These are phyloP conservation scores for Rallus limicola DNA, from an alignment of 2,113 vertebrate genomes.

Conservation along the genomic window DNA sequence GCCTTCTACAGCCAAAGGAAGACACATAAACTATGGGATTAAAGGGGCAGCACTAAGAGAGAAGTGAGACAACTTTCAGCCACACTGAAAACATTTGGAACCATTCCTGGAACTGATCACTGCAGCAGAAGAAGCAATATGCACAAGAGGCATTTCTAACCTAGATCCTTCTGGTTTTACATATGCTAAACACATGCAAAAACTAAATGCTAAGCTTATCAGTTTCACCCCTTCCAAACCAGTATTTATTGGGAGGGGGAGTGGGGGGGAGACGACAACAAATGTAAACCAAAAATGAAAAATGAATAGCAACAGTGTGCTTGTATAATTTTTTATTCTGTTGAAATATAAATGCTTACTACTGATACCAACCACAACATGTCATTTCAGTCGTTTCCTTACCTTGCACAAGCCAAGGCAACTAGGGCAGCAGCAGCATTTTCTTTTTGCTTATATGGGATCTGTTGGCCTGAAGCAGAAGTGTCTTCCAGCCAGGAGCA, in stretches of 20 bases:
- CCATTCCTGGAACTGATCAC: neutral
- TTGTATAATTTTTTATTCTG: neutral
- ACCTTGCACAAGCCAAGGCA: constrained; percentile 97
- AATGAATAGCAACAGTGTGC: neutral
- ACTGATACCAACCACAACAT: neutral
- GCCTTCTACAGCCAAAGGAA: neutral
- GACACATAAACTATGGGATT: neutral
- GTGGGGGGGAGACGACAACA: neutral
- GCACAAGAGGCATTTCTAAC: constrained; percentile 2
- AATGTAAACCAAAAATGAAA: neutral
- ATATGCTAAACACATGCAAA: neutral
- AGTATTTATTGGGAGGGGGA: neutral
- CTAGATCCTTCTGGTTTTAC: constrained; percentile 12
- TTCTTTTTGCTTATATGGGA: constrained; percentile 88
- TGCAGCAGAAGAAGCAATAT: neutral
- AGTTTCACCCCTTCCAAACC: neutral
- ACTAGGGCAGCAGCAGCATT: constrained; percentile 97
- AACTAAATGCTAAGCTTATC: neutral
- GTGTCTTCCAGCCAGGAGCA: constrained; percentile 95
- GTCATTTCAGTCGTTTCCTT: neutral
- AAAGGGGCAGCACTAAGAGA: neutral
- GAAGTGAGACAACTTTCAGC: neutral
- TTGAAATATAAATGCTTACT: neutral
- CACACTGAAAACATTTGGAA: neutral
- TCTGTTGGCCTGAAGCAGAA: constrained; percentile 75